A percentile compares a stretch with the other conserved stretches of the same genome.
Evolutionary conservation across 1,140 invertebrate genomes (phyloP).

Genomic region (Melanaphis sacchari): DNA sequence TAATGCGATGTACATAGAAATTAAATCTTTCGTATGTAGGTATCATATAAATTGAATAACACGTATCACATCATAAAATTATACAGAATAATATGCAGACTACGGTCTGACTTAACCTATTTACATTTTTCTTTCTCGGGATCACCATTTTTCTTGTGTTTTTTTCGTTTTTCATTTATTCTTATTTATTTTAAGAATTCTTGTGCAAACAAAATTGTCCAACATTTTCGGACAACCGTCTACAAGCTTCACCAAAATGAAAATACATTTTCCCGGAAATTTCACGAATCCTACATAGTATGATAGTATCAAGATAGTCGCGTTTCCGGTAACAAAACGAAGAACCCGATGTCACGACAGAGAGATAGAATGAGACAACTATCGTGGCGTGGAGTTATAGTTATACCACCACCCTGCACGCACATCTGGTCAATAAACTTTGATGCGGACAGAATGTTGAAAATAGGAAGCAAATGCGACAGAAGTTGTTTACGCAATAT

Average conservation of each 20-base stretch:
- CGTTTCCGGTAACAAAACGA: not conserved
- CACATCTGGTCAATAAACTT: conserved; percentile 41
- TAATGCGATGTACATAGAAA: not conserved
- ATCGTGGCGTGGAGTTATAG: too few relatives aligned
- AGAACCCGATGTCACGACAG: not conserved
- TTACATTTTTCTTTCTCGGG: not conserved
- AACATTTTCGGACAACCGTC: not conserved
- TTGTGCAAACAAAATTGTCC: not conserved
- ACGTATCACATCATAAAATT: not conserved
- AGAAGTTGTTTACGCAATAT: not conserved
- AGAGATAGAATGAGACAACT: not conserved
- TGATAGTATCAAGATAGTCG: not conserved
- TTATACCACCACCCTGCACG: not conserved
- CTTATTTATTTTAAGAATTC: not conserved
- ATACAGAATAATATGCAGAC: not conserved
- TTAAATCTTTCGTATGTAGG: not conserved
- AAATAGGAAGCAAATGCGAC: not conserved
- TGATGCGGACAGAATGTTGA: not conserved
- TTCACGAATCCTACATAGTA: not conserved
- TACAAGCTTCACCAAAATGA: not conserved
- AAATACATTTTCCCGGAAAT: not conserved
- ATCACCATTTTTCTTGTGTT: not conserved
- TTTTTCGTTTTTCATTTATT: not conserved
- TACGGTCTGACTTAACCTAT: not conserved
- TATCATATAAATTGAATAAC: not conserved